phyloP scores from a whole-genome alignment of 92 coral and sea anemone genomes.

The Heliopora coerulea region DNA sequence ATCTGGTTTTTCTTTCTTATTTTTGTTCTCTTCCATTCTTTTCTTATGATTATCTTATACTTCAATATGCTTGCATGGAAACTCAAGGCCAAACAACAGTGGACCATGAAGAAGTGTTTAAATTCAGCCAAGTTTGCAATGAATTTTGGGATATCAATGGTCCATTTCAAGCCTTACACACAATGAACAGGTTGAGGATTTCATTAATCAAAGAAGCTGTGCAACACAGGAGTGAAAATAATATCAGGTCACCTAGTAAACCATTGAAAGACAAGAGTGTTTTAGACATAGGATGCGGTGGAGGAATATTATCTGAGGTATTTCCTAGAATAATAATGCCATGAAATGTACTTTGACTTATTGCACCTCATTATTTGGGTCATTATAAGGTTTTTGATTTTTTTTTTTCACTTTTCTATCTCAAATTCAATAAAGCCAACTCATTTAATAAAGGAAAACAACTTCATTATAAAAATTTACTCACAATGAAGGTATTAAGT shows the following conservation, averaged over 20 bases:
- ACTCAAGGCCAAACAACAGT: constrained; percentile 50
- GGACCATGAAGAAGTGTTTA: constrained; percentile 84
- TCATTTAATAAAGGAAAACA: no score
- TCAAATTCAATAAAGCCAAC: no score
- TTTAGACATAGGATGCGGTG: constrained; percentile 95
- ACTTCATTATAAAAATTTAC: no score
- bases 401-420: no score
- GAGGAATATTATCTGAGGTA: constrained; percentile 91
- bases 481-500: no score
- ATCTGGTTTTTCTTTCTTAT: no score
- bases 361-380: not conserved
- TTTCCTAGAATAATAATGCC: not conserved
- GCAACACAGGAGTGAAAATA: constrained; percentile 21
- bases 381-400: no score
- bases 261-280: constrained; percentile 65
- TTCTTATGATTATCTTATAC: no score
- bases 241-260: constrained; percentile 30
- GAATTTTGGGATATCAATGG: constrained; percentile 92
- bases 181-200: constrained; percentile 89
- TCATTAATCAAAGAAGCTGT: constrained; percentile 72
- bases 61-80: no score
- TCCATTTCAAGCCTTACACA: constrained; percentile 79
- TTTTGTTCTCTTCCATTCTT: no score
- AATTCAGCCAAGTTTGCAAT: constrained; percentile 72
- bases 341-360: no score